Base-by-base conservation (phyloP, 2,888 invertebrate genomes). In the Odontothrips loti region DNA sequence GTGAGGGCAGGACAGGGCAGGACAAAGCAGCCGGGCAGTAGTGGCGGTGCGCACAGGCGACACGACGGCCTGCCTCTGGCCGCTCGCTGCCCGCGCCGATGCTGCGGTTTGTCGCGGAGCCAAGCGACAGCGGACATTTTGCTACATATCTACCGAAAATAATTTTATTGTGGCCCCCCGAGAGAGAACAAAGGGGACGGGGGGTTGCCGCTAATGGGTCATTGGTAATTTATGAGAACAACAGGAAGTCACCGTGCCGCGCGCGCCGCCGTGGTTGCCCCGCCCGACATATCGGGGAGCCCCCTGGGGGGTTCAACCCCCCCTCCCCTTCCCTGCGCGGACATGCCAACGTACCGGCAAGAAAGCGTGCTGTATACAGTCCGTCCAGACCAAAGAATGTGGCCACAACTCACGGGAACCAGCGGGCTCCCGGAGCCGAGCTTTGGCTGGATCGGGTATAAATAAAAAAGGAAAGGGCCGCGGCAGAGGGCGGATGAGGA, bases 121-220 rank as follows among this genome's bases (percentile, higher is more conserved):
- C 68, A 75, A 58, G 58, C 58, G 68, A 75, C 68, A 75, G 34
- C 34, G 34, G 68, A 75, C 68, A 75, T 75, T 75, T 75, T 75
- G 68, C 68, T 27, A 75, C 68, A 75, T 27, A 75, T 75, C 68
- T 75, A 75, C 68, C 68, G 68, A 75, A 75, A 75, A 75, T 75
- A 75, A 75, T 75, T 75, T 75, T 27, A 27, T 75, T 75, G 68
- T 27, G 23, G 27, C 23, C 68, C n/a, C 34, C 34, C 58, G 58
- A 15, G 58, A 17, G 20, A 58, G 58, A 58, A 75, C 68, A 75
- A 75, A 75, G 68, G 68, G 68, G 68, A 23, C 51, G 15, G 6
- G 51, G 51, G 51, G 20, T 8, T 27, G 68, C 68, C 68, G 68
- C 68, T 75, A 75, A 75, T 75, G 68, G 68, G 11, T 75, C 68